phyloP scores from a whole-genome alignment of 2,888 invertebrate genomes.

The Meteorus colon region DNA sequence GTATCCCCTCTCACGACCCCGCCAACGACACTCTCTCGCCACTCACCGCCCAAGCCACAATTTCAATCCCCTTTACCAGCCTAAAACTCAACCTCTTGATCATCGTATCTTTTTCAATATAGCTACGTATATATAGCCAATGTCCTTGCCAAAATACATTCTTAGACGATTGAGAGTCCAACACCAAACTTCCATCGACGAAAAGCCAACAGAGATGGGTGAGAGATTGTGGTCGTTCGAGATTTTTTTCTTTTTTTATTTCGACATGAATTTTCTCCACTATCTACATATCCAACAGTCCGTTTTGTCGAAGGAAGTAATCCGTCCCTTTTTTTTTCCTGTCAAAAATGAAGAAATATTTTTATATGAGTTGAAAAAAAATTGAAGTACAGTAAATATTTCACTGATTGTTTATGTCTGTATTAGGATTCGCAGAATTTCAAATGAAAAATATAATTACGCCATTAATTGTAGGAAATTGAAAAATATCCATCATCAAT shows the following conservation, averaged over 20 bases:
- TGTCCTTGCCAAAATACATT: conserved; percentile 49
- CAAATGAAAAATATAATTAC: too few relatives aligned
- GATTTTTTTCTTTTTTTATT: conserved; percentile 35
- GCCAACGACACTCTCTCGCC: conserved; percentile 36
- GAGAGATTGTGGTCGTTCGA: conserved; percentile 47
- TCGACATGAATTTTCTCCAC: conserved; percentile 50
- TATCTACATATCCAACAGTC: conserved; percentile 1
- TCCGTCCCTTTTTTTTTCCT: neutral
- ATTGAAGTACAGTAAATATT: too few relatives aligned
- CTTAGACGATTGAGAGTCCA: conserved; percentile 47
- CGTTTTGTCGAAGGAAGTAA: neutral
- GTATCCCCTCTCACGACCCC: conserved; percentile 50
- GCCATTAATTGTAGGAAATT: too few relatives aligned
- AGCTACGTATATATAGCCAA: neutral
- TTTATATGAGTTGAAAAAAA: too few relatives aligned
- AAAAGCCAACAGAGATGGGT: conserved; percentile 37
- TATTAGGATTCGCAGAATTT: too few relatives aligned
- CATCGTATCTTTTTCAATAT: conserved; percentile 8
- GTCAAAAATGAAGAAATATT: too few relatives aligned
- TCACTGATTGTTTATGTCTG: too few relatives aligned
- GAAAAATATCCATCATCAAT: too few relatives aligned
- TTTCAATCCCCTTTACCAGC: conserved; percentile 40
- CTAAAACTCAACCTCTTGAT: neutral
- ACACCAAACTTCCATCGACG: neutral
- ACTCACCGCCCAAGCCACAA: conserved; percentile 32